Evolutionary conservation across 2,797 vertebrate species (phyloP), one percentile per base, ranked within the genome.

Genomic region (Meda fulgida): DNA sequence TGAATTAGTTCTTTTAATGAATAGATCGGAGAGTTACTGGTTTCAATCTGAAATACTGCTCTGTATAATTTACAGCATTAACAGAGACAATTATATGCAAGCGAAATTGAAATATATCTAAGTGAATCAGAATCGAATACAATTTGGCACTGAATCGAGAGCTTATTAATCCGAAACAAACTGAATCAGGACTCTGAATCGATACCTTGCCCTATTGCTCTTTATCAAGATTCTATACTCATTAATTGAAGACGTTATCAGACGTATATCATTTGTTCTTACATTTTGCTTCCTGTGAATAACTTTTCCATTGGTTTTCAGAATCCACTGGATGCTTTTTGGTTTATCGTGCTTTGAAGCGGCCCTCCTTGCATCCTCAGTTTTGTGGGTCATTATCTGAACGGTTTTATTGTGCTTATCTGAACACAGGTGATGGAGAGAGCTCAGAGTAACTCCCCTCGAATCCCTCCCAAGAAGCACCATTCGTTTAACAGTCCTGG

Each of bases 361-460:
- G 16, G 38, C 53, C 53, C 31, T 70, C 43, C 53, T 29, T 63
- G 14, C 48, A 3, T 73, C 5, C 31, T 65, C 23, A 0, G 19
- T 40, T 77, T 70, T 83, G 36, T 40, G 48, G 70, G 13, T 76
- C 40, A 36, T 58, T 21, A 16, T 69, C 77, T 71, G 86, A 43
- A 82, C 10, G 5, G 34, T 51, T 81, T 78, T 77, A 43, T 81
- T 78, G 84, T 86, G 82, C 82, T 73, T 26, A 65, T 83, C 34
- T 89, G 80, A 85, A 90, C 88, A 71, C 93, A 96, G 95, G 94
- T 95, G 91, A 94, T 96, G 92, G 93, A 90, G 83, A 91, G 89
- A 69, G 93, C 93, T 89, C 93, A 96, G 94, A 96, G 94, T 95
- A 97, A 96, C 92, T 96, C 89, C 0, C 93, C 94, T 72, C 87